Base-by-base conservation (phyloP, 2,113 vertebrate genomes). In the Podiceps cristatus region DNA sequence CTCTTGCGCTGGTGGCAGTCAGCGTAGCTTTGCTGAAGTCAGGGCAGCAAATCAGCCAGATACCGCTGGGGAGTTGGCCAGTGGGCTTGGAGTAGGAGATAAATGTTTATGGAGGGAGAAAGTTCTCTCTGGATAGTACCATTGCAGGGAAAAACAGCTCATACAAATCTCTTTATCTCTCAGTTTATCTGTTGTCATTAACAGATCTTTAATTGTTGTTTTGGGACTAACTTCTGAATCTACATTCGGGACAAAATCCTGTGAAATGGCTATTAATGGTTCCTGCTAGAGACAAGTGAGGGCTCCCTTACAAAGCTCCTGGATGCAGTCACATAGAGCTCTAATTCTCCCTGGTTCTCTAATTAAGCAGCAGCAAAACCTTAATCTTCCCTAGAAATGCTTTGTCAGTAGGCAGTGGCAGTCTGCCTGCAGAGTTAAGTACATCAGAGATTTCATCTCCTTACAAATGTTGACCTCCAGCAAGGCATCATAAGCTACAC, bases 361-460 rank as follows among this genome's bases (percentile, higher is more conserved):
- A 94, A 94, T 96, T 95, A 94, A 93, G 82, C 53, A 55, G 53
- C 11, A 90, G 45, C 58, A 76, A 94, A 93, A 68, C 58, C 74
- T 84, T 93, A 73, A 94, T 90, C 96, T 96, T 88, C 50, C 24
- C 63, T 59, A 68, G 71, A 88, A 95, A 68, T 83, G 81, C 85
- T 90, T 95, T 92, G 92, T 95, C 92, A 82, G 85, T 62, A 90
- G 59, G 88, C 93, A 91, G 86, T 29, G 53, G 63, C 25, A 0
- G 20, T 79, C 67, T 92, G 96, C 94, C 82, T 86, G 88, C 67
- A 42, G 78, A 95, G 75, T 69, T 92, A 93, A 95, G 59, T 49
- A 58, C 79, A 92, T 83, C 86, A 88, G 95, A 92, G 86, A 58
- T 83, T 86, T 93, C 76, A 81, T 11, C 87, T 93, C 68, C 69